phyloP scores from a whole-genome alignment of 2,888 invertebrate genomes.

The Leptura quadrifasciata region DNA sequence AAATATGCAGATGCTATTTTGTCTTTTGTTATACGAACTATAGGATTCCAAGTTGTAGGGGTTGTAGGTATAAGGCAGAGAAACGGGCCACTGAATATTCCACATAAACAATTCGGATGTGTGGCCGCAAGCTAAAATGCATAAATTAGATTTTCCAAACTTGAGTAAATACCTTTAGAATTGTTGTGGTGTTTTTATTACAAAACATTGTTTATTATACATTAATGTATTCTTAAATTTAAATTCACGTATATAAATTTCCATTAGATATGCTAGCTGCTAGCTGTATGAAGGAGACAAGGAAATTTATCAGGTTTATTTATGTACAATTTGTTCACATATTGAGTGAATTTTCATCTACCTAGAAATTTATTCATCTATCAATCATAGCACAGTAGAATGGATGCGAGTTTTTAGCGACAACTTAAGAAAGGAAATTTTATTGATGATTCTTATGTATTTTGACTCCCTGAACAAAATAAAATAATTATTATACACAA shows the following conservation, averaged over 20 bases:
- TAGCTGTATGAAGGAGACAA: not conserved
- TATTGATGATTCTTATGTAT: too few relatives aligned
- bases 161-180: slow-evolving; percentile 63
- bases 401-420: too few relatives aligned
- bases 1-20: slow-evolving; percentile 20
- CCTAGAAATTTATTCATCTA: too few relatives aligned
- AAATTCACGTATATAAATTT: slow-evolving; percentile 43
- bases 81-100: slow-evolving; percentile 51
- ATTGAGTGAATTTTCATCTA: too few relatives aligned
- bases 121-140: slow-evolving; percentile 65
- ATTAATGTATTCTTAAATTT: slow-evolving; percentile 56
- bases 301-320: not conserved
- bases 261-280: slow-evolving; percentile 26
- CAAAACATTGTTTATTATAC: slow-evolving; percentile 56
- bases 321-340: not conserved
- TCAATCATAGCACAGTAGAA: too few relatives aligned
- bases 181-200: slow-evolving; percentile 61
- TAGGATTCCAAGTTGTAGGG: slow-evolving; percentile 5
- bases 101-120: slow-evolving; percentile 66
- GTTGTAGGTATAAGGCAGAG: slow-evolving; percentile 22
- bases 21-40: not conserved
- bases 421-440: too few relatives aligned
- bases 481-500: too few relatives aligned
- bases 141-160: slow-evolving; percentile 65
- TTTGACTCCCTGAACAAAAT: too few relatives aligned